Percentiles rank a stretch among this genome's conserved stretches.
Conservation (phyloP, 2,797 vertebrate genomes). For the Diglossa cyanea region DNA sequence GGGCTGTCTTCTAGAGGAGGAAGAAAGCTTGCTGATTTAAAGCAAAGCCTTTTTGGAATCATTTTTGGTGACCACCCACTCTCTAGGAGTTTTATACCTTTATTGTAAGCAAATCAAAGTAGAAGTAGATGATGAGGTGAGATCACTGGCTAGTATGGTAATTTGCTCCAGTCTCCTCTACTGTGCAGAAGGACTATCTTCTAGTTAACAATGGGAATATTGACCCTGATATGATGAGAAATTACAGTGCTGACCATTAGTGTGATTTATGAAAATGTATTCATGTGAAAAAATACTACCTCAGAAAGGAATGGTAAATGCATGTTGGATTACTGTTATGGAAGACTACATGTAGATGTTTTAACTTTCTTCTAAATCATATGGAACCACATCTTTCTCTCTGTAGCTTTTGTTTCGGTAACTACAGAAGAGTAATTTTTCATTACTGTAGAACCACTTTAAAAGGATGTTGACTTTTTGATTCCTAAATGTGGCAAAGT, state of each 20-base stretch:
- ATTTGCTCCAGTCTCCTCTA: not conserved
- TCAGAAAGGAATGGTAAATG: not conserved
- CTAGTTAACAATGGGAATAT: not conserved
- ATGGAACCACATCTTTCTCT: not conserved
- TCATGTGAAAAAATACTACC: not conserved
- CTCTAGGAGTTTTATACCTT: not conserved
- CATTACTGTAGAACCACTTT: not conserved
- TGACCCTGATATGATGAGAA: not conserved
- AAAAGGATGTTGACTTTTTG: not conserved
- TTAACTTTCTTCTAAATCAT: not conserved
- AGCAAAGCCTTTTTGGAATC: not conserved
- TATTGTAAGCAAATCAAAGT: not conserved
- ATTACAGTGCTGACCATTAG: not conserved
- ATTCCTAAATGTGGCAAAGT: not conserved
- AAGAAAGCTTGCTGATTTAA: not conserved
- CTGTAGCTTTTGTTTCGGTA: not conserved
- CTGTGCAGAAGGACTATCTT: not conserved
- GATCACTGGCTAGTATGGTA: not conserved
- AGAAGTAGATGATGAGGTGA: not conserved
- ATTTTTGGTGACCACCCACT: not conserved
- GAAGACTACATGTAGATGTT: not conserved
- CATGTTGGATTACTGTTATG: not conserved
- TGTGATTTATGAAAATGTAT: not conserved
- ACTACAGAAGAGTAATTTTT: not conserved
- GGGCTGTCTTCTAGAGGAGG: not conserved